These are phyloP conservation scores for Cotesia vestalis DNA, from an alignment of 1,140 invertebrate genomes.

Conservation along the genomic window DNA sequence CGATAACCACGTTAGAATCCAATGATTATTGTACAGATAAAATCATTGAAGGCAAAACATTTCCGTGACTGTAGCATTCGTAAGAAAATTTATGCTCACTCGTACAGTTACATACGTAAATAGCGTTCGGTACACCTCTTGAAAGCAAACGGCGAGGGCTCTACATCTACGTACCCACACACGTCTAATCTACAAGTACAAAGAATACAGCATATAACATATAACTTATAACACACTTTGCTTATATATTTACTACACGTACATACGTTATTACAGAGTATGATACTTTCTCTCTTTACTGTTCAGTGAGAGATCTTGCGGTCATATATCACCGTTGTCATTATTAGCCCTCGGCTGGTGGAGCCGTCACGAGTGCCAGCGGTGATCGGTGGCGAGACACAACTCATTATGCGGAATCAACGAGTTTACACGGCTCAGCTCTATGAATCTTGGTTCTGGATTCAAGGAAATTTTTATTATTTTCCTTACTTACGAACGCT, in stretches of 20 bases:
- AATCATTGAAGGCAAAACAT: slow-evolving; percentile 20
- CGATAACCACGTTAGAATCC: no score
- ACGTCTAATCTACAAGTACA: background rate
- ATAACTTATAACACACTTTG: no score
- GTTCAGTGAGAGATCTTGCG: slow-evolving; percentile 14
- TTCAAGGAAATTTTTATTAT: background rate
- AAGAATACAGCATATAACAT: background rate
- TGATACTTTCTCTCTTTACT: slow-evolving; percentile 19
- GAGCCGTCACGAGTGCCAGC: slow-evolving; percentile 32
- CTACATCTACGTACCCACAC: background rate
- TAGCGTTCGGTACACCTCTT: slow-evolving; percentile 24
- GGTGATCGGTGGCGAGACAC: slow-evolving; percentile 32
- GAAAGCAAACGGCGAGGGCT: slow-evolving; percentile 15
- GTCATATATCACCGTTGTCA: slow-evolving; percentile 36
- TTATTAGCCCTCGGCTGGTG: slow-evolving; percentile 34
- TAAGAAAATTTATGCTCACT: slow-evolving; percentile 28
- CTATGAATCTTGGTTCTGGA: background rate
- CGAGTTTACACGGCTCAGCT: slow-evolving; percentile 28
- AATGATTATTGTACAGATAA: slow-evolving; percentile 10
- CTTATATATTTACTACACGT: background rate
- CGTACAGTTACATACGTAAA: slow-evolving; percentile 27
- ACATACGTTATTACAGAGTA: background rate
- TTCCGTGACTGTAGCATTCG: slow-evolving; percentile 3
- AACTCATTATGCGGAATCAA: slow-evolving; percentile 31
- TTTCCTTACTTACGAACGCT: no score